These are phyloP conservation scores for Hoplostethus atlanticus DNA, from an alignment of 2,797 vertebrate genomes.

Conservation along the genomic window DNA sequence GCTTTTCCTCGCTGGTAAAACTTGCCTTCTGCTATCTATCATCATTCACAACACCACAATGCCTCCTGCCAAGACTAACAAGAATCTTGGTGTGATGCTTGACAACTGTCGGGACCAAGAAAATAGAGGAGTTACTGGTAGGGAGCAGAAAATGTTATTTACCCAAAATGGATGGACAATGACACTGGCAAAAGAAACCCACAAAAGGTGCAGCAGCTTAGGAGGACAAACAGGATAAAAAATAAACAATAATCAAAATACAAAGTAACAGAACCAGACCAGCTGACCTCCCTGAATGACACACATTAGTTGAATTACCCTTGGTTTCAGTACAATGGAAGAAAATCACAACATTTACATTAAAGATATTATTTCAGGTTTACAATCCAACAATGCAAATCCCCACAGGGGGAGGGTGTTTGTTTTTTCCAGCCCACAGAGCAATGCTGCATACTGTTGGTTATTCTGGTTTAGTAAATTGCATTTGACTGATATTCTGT, in stretches of 20 bases:
- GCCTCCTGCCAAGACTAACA: slow-evolving; percentile 51
- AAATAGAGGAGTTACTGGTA: slow-evolving; percentile 23
- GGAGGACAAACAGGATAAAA: neutral
- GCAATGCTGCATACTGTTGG: too few species aligned
- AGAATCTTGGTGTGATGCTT: slow-evolving; percentile 29
- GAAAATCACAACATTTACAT: too few species aligned
- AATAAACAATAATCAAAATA: neutral
- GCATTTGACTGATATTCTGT: too few species aligned
- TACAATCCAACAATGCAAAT: too few species aligned
- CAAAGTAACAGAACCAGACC: neutral
- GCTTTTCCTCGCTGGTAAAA: slow-evolving; percentile 14
- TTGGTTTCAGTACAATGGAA: neutral
- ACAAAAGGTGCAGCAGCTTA: neutral
- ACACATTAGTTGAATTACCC: neutral
- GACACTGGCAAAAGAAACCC: too few species aligned
- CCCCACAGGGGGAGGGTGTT: too few species aligned
- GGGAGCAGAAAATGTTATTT: neutral
- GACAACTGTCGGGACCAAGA: slow-evolving; percentile 41
- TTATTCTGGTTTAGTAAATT: too few species aligned
- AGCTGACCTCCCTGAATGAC: neutral
- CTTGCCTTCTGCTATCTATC: slow-evolving; percentile 43
- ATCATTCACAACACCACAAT: slow-evolving; percentile 42
- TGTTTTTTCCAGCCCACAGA: too few species aligned
- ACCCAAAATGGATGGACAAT: too few species aligned
- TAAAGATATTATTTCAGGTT: too few species aligned